Conservation (phyloP, 1,140 invertebrate species). For the Polypedilum pembai region DNA sequence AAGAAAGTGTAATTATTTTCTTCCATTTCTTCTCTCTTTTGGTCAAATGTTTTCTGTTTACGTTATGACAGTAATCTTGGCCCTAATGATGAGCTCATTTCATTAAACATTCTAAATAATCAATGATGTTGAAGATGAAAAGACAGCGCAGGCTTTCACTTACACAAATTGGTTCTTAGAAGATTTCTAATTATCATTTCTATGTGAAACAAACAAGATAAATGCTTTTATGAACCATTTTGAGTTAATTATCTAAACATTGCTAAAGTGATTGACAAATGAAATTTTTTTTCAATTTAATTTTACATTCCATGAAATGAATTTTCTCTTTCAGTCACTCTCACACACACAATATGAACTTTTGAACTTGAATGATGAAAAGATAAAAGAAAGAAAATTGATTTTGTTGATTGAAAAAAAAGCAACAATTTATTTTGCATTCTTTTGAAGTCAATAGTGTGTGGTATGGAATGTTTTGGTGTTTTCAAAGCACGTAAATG, state of each 20-base stretch:
- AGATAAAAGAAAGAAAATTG: background rate
- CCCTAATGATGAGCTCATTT: background rate
- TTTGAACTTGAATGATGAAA: background rate
- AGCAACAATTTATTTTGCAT: background rate
- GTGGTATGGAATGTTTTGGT: background rate
- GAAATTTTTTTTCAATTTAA: too few relatives aligned
- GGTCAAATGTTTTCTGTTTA: background rate
- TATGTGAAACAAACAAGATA: too few relatives aligned
- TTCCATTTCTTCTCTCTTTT: background rate
- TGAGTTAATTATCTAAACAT: too few relatives aligned
- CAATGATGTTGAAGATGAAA: background rate
- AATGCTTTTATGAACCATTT: too few relatives aligned
- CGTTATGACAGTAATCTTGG: background rate
- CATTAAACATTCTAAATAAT: background rate
- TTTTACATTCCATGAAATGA: too few relatives aligned
- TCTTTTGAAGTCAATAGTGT: background rate
- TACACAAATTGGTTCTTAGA: too few relatives aligned
- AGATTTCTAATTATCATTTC: too few relatives aligned
- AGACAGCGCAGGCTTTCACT: too few relatives aligned
- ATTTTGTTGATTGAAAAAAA: constrained; percentile 9
- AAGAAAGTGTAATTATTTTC: constrained; percentile 5
- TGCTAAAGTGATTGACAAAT: too few relatives aligned
- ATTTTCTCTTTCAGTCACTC: too few relatives aligned
- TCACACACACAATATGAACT: too few relatives aligned
- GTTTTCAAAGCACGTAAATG: background rate